Percentiles rank a stretch among this genome's conserved stretches.
phyloP scores from a whole-genome alignment of 2,113 vertebrate species.

The Calidris pugnax region DNA sequence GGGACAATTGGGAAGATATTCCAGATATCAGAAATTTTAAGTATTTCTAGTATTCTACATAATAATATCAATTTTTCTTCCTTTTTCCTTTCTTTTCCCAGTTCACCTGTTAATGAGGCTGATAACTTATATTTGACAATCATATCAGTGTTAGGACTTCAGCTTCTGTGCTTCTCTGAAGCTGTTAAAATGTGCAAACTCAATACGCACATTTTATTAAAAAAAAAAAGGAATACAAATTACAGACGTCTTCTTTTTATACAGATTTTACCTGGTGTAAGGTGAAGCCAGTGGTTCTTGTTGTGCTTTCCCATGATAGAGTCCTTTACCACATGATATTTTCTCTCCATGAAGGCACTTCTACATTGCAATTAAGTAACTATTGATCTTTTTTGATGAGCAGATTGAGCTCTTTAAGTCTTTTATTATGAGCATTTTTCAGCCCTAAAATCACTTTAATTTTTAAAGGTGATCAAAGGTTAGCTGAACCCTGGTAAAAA shows the following conservation, averaged over 20 bases:
- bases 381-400: constrained; percentile 50
- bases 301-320: background rate
- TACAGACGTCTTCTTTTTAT: background rate
- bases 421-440: constrained; percentile 39
- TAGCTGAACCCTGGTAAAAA: background rate
- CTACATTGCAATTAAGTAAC: constrained; percentile 6
- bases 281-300: background rate
- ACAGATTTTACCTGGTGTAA: background rate
- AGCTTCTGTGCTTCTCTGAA: background rate
- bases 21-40: background rate
- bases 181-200: background rate
- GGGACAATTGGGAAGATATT: background rate
- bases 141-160: background rate
- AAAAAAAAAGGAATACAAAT: background rate
- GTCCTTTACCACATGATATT: background rate
- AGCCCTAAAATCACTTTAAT: constrained; percentile 6
- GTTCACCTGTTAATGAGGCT: background rate
- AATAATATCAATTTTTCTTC: background rate
- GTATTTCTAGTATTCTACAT: background rate
- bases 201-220: background rate
- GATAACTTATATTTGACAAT: background rate
- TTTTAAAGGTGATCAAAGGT: constrained; percentile 38
- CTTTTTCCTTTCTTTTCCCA: background rate
- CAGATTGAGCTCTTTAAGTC: constrained; percentile 23
- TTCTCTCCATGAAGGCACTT: background rate